These are phyloP conservation scores for Gallinago stenura DNA, from an alignment of 2,797 vertebrate genomes.

Conservation along the genomic window DNA sequence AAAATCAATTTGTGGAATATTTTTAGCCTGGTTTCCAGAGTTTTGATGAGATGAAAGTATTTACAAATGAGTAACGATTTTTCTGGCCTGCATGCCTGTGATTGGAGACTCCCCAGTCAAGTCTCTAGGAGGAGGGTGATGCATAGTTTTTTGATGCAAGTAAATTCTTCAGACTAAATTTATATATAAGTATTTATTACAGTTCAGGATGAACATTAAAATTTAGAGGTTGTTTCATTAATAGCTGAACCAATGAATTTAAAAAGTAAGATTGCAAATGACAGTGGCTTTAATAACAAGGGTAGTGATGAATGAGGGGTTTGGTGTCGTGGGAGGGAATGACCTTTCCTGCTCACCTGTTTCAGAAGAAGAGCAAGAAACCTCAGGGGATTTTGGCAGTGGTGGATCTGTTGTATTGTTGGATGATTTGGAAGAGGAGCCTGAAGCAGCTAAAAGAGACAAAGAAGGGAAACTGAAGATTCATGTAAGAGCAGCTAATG, in stretches of 20 bases:
- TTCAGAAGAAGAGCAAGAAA: slow-evolving; percentile 94
- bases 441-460: slow-evolving; percentile 83
- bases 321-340: neutral
- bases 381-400: slow-evolving; percentile 94
- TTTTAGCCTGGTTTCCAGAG: neutral
- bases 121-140: neutral
- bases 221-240: neutral
- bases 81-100: neutral
- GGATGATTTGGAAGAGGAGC: slow-evolving; percentile 89
- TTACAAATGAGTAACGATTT: neutral
- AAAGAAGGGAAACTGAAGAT: slow-evolving; percentile 87
- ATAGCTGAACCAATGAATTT: neutral
- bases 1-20: neutral
- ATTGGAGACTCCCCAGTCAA: neutral
- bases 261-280: neutral
- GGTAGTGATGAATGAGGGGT: neutral
- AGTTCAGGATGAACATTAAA: neutral
- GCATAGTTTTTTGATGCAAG: neutral
- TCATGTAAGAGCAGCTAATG: slow-evolving; percentile 87
- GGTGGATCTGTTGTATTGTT: slow-evolving; percentile 89
- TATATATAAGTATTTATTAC: neutral
- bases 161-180: neutral
- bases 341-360: slow-evolving; percentile 28
- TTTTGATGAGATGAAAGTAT: neutral
- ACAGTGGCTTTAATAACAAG: neutral